A percentile compares a stretch with the other conserved stretches of the same genome.
These are phyloP conservation scores for Recurvirostra avosetta DNA, from an alignment of 2,113 vertebrate species.

Conservation along the genomic window DNA sequence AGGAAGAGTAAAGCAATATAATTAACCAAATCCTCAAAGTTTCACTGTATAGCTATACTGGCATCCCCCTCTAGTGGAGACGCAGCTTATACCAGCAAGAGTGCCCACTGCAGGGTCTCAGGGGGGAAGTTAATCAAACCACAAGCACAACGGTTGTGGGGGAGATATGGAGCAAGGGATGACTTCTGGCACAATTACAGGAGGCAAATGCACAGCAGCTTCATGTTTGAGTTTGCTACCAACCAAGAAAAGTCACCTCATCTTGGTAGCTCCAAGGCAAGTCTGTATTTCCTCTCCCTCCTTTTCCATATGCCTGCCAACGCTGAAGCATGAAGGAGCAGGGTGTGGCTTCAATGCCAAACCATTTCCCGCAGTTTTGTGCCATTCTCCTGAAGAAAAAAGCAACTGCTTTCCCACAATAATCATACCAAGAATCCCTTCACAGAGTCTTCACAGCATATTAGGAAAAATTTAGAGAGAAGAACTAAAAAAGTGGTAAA, in stretches of 20 bases:
- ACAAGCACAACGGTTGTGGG: background rate
- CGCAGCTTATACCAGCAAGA: background rate
- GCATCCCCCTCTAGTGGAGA: conserved; percentile 32
- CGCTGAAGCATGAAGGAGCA: accelerated
- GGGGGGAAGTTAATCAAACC: background rate
- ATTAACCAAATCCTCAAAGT: background rate
- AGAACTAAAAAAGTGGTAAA: background rate
- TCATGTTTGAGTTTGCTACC: accelerated
- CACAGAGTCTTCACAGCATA: background rate
- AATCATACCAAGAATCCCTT: background rate
- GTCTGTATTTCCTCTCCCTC: background rate
- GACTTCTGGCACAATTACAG: background rate
- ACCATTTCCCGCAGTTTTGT: background rate
- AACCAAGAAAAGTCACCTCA: background rate
- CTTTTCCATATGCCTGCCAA: background rate
- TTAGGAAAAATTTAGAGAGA: background rate
- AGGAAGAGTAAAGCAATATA: background rate
- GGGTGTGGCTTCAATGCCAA: background rate
- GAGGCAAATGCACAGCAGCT: background rate
- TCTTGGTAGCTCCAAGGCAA: background rate
- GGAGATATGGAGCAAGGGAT: accelerated
- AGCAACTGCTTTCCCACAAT: background rate
- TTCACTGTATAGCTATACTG: background rate
- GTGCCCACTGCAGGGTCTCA: background rate
- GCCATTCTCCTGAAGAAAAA: background rate